phyloP scores from a whole-genome alignment of 2,888 invertebrate species.

The Emesis furor region DNA sequence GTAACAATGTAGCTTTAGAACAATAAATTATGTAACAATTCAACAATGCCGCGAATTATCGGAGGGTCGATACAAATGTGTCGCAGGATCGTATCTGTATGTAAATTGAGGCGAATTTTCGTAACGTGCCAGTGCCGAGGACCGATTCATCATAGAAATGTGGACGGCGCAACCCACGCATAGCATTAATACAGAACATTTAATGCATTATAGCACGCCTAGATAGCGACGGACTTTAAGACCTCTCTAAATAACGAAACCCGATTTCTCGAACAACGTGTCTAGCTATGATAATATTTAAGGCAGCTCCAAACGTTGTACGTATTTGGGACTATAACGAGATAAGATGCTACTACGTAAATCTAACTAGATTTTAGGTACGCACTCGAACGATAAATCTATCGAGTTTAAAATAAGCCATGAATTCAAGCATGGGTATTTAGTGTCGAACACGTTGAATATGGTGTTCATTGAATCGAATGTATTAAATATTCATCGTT shows the following conservation, averaged over 20 bases:
- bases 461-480: slow-evolving; percentile 77
- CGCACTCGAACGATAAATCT: slow-evolving; percentile 50
- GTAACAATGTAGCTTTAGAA: slow-evolving; percentile 78
- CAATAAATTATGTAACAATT: slow-evolving; percentile 85
- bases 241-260: slow-evolving; percentile 73
- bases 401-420: slow-evolving; percentile 50
- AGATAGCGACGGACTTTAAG: slow-evolving; percentile 69
- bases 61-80: slow-evolving; percentile 76
- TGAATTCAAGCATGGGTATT: slow-evolving; percentile 60
- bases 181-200: slow-evolving; percentile 82
- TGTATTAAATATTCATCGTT: slow-evolving; percentile 82
- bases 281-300: slow-evolving; percentile 67
- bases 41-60: slow-evolving; percentile 80
- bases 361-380: slow-evolving; percentile 51
- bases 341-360: slow-evolving; percentile 24
- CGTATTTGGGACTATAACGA: slow-evolving; percentile 57
- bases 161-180: slow-evolving; percentile 90
- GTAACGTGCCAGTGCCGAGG: slow-evolving; percentile 85
- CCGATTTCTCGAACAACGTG: slow-evolving; percentile 67
- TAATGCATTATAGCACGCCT: slow-evolving; percentile 80
- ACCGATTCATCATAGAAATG: slow-evolving; percentile 89
- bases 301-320: slow-evolving; percentile 41
- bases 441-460: slow-evolving; percentile 79
- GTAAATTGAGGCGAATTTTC: slow-evolving; percentile 89
- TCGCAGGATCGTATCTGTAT: slow-evolving; percentile 86